Evolutionary conservation across 2,113 vertebrate genomes (phyloP).

Genomic region (Gobiocypris rarus): DNA sequence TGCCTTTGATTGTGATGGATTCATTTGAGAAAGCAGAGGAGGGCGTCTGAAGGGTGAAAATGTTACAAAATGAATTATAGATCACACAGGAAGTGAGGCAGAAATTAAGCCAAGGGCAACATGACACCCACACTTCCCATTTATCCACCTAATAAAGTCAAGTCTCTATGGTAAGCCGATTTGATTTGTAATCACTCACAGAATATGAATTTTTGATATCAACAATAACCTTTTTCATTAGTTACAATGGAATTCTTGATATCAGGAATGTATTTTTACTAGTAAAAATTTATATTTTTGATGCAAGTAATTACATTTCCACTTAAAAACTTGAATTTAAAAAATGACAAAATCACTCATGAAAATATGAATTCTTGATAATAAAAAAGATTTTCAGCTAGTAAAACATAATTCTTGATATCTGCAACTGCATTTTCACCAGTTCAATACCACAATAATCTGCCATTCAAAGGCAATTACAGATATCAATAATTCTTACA

Average conservation of each 20-base stretch:
- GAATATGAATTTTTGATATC: neutral
- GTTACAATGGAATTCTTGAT: neutral
- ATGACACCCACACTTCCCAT: neutral
- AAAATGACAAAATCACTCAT: neutral
- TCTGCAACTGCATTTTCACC: neutral
- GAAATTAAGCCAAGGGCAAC: neutral
- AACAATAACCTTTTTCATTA: neutral
- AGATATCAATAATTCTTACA: too few relatives aligned
- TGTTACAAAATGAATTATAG: neutral
- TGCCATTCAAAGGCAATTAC: too few relatives aligned
- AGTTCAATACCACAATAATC: neutral
- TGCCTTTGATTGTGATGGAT: constrained; percentile 87
- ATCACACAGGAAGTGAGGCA: neutral
- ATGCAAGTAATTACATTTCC: neutral
- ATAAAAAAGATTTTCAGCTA: too few relatives aligned
- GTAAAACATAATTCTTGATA: neutral
- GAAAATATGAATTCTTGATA: neutral
- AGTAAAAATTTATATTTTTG: neutral
- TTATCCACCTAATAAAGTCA: neutral
- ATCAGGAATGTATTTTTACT: neutral
- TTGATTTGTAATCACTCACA: neutral
- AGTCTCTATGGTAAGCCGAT: neutral
- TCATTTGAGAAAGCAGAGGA: constrained; percentile 79
- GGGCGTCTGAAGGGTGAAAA: constrained; percentile 73
- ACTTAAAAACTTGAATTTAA: neutral